Conservation (phyloP, 2,113 vertebrate genomes). For the Mesembrinibis cayennensis region DNA sequence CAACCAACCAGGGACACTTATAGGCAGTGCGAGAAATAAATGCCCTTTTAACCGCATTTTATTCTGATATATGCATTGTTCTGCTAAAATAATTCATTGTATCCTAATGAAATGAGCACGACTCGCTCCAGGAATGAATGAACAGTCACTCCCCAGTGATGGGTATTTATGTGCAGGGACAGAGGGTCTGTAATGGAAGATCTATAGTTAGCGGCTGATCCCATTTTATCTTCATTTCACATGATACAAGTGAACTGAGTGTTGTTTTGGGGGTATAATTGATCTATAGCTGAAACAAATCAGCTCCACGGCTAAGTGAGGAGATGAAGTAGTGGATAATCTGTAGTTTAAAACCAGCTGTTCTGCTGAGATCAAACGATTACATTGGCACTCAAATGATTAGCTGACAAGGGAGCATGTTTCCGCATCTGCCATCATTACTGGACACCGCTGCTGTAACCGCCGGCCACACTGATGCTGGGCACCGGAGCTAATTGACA, state of each 20-base stretch:
- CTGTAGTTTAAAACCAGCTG: slow-evolving; percentile 49
- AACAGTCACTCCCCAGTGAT: not conserved
- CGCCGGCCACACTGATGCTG: not conserved
- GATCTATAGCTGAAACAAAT: slow-evolving; percentile 39
- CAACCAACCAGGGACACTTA: not conserved
- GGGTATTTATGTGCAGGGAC: slow-evolving; percentile 25
- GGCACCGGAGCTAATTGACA: slow-evolving; percentile 45
- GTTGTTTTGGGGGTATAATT: slow-evolving; percentile 23
- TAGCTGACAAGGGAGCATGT: not conserved
- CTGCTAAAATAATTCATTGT: slow-evolving; percentile 37
- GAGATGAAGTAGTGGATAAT: slow-evolving; percentile 53
- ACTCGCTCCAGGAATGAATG: not conserved
- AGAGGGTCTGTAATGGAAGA: not conserved
- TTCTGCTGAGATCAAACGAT: slow-evolving; percentile 38
- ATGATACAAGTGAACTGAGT: not conserved
- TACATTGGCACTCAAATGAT: slow-evolving; percentile 37
- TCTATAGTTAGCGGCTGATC: not conserved
- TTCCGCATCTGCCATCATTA: not conserved
- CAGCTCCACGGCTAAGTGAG: not conserved
- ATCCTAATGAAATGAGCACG: not conserved
- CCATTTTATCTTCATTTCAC: slow-evolving; percentile 32
- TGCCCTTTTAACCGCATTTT: not conserved
- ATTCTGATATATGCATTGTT: not conserved
- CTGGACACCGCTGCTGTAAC: not conserved
- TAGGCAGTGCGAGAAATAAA: not conserved